A percentile compares a stretch with the other conserved stretches of the same genome.
Evolutionary conservation across 2,888 invertebrate species (phyloP).

Genomic region (Pemphredon lugubris): DNA sequence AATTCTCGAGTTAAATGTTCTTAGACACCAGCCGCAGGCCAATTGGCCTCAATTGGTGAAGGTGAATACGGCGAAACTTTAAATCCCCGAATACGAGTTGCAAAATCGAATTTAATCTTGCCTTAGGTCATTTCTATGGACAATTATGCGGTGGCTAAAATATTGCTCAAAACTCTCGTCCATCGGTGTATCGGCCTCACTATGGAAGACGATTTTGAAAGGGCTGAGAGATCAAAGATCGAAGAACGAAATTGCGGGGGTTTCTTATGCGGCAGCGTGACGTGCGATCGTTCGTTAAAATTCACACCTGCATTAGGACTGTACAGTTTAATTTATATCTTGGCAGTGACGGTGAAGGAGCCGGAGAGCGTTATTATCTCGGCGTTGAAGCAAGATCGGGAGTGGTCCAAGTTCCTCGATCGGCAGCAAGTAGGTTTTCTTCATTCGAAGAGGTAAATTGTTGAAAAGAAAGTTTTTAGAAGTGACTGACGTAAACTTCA

Average conservation of each 20-base stretch:
- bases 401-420: slow-evolving; percentile 89
- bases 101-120: neutral
- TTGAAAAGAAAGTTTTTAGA: too few species aligned
- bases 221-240: slow-evolving; percentile 35
- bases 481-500: too few species aligned
- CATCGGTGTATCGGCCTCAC: slow-evolving; percentile 50
- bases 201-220: slow-evolving; percentile 28
- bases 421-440: slow-evolving; percentile 85
- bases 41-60: slow-evolving; percentile 89
- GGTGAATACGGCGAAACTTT: too few species aligned
- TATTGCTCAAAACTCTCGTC: slow-evolving; percentile 71
- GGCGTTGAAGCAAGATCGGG: slow-evolving; percentile 84
- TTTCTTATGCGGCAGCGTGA: slow-evolving; percentile 88
- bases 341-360: slow-evolving; percentile 85
- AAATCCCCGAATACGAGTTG: too few species aligned
- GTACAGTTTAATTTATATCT: slow-evolving; percentile 85
- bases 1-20: slow-evolving; percentile 87
- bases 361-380: slow-evolving; percentile 83
- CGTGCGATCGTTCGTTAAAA: slow-evolving; percentile 81
- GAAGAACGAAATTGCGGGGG: slow-evolving; percentile 83
- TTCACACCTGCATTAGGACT: slow-evolving; percentile 83
- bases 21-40: slow-evolving; percentile 90
- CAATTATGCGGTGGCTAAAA: slow-evolving; percentile 85
- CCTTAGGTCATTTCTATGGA: slow-evolving; percentile 87
- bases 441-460: too few species aligned